Evolutionary conservation across 2,888 invertebrate species (phyloP).

Genomic region (Rotaria macrura): DNA sequence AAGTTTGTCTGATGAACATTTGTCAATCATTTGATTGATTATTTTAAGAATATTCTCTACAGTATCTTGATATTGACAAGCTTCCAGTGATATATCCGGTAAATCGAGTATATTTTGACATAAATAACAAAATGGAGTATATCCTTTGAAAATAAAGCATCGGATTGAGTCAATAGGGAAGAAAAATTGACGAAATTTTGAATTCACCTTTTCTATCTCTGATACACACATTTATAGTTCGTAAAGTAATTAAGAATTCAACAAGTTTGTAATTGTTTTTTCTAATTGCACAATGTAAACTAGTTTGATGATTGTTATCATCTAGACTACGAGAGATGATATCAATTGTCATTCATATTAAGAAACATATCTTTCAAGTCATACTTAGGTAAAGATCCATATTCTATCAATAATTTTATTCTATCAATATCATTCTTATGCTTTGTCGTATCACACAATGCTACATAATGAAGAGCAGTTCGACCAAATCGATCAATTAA

Average conservation of each 20-base stretch:
- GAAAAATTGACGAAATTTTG: too few species aligned
- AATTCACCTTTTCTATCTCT: background rate
- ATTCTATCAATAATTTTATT: background rate
- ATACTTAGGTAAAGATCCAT: background rate
- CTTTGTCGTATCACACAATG: background rate
- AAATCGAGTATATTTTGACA: background rate
- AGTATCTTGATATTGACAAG: background rate
- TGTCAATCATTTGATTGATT: background rate
- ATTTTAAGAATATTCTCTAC: background rate
- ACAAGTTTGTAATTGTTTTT: background rate
- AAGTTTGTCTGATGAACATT: background rate
- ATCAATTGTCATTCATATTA: background rate
- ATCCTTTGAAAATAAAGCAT: background rate
- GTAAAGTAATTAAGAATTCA: background rate
- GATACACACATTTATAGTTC: background rate
- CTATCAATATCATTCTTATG: background rate
- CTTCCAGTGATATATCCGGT: background rate
- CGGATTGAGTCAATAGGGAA: too few species aligned
- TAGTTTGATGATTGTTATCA: conserved; percentile 24
- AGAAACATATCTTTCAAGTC: background rate
- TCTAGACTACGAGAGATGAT: background rate
- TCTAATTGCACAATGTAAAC: conserved; percentile 27
- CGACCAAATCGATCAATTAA: background rate
- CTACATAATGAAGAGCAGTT: background rate
- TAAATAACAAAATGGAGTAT: background rate